Evolutionary conservation across 2,797 vertebrate genomes (phyloP).

Genomic region (Dipus sagitta): DNA sequence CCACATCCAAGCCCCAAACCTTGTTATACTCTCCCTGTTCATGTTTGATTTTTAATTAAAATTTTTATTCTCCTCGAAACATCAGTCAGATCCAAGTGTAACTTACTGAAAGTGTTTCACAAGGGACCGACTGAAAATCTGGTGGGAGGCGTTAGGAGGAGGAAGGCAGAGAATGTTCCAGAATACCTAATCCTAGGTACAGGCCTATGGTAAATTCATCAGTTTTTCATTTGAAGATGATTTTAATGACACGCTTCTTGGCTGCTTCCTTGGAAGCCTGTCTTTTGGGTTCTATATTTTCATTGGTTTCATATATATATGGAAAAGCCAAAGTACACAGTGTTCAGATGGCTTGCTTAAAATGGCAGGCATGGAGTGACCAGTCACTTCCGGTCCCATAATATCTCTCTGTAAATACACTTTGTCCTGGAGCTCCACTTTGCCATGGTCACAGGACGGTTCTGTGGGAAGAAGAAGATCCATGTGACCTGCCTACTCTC

Average conservation of each 20-base stretch:
- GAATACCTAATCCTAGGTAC: constrained; percentile 24
- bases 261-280: constrained; percentile 41
- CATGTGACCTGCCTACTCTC: constrained; percentile 38
- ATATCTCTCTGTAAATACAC: constrained; percentile 76
- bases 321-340: constrained; percentile 61
- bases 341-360: constrained; percentile 73
- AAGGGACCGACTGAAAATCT: not conserved
- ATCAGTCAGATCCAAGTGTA: constrained; percentile 18
- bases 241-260: constrained; percentile 45
- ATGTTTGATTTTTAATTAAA: not conserved
- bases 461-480: constrained; percentile 70
- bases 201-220: constrained; percentile 36
- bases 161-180: not conserved
- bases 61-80: constrained; percentile 23
- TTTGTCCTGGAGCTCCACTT: constrained; percentile 61
- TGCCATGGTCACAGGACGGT: constrained; percentile 61
- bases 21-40: not conserved
- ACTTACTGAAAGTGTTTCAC: not conserved
- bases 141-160: not conserved
- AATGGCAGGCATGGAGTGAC: constrained; percentile 76
- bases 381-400: constrained; percentile 72
- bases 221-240: constrained; percentile 57
- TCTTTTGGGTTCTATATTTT: constrained; percentile 65
- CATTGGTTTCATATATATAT: constrained; percentile 67
- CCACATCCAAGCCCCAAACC: not conserved